Conservation (phyloP, 2,797 vertebrate species). For the Xerus rutilus region DNA sequence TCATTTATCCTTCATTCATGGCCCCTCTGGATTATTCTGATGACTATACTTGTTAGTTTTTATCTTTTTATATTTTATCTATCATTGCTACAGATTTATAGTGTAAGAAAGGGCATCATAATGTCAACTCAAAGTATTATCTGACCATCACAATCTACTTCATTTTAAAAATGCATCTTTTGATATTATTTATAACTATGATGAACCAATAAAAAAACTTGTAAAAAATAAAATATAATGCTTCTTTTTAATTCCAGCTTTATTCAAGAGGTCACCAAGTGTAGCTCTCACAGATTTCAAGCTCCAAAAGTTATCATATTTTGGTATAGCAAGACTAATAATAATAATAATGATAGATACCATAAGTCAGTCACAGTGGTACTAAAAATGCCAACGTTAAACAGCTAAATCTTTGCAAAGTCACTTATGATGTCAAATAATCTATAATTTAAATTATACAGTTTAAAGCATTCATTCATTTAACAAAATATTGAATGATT, state of each 20-base stretch:
- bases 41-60: constrained; percentile 19
- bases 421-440: not conserved
- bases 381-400: not conserved
- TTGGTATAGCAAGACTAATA: not conserved
- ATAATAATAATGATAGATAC: not conserved
- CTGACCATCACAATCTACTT: constrained; percentile 16
- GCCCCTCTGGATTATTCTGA: not conserved
- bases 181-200: too few species aligned
- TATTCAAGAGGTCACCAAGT: not conserved
- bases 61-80: constrained; percentile 50
- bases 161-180: not conserved
- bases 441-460: not conserved
- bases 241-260: constrained; percentile 55
- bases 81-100: constrained; percentile 4
- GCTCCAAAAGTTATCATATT: constrained; percentile 46
- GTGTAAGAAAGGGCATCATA: not conserved
- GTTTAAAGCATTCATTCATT: not conserved
- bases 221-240: not conserved
- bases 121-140: constrained; percentile 42
- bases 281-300: not conserved
- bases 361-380: not conserved
- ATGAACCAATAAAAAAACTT: not conserved
- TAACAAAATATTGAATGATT: not conserved
- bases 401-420: not conserved
- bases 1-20: not conserved